Evolutionary conservation across 1,140 invertebrate genomes (phyloP).

Genomic region (Heliconius nattereri): DNA sequence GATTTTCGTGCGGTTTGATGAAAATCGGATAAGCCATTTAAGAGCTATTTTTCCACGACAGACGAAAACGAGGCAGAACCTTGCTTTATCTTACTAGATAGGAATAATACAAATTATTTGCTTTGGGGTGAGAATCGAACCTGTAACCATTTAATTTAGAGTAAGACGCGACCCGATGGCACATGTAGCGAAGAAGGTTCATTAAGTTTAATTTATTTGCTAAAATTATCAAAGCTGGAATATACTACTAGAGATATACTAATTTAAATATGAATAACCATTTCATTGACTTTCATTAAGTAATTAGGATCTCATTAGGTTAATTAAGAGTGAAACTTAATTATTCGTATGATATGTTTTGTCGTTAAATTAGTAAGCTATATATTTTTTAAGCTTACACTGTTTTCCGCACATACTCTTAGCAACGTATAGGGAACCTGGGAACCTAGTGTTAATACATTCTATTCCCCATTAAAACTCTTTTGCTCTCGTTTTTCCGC

Average conservation of each 20-base stretch:
- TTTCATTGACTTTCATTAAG: background rate
- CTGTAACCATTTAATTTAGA: no score
- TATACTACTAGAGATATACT: background rate
- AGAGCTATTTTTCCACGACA: no score
- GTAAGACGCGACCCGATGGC: no score
- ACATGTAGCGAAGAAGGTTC: no score
- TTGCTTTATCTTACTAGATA: no score
- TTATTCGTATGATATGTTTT: background rate
- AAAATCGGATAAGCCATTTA: no score
- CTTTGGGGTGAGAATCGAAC: no score
- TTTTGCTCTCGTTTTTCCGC: no score
- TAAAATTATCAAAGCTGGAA: background rate
- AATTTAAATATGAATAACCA: background rate
- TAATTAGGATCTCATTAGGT: background rate
- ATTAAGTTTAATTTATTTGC: background rate
- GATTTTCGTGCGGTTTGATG: no score
- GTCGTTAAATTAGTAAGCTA: background rate
- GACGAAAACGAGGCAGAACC: no score
- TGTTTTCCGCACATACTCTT: background rate
- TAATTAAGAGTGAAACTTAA: background rate
- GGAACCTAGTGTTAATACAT: background rate
- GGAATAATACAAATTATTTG: no score
- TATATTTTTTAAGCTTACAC: no score
- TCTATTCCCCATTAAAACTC: background rate
- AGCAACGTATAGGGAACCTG: background rate